Conservation (phyloP, 2,113 vertebrate species). For the Planiliza haematocheilus region DNA sequence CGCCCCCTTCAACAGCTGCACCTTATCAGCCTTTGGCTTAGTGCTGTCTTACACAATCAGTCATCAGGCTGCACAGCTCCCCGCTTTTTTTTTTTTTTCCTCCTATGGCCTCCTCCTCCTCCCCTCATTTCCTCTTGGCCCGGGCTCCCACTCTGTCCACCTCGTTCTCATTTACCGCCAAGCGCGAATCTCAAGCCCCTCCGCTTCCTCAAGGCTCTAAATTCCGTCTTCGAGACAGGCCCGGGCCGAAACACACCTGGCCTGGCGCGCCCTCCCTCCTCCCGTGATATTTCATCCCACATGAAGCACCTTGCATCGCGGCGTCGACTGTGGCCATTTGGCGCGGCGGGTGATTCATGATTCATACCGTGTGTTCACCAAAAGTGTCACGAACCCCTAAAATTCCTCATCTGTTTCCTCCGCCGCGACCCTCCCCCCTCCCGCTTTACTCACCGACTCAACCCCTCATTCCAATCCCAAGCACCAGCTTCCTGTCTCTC, state of each 20-base stretch:
- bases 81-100: constrained; percentile 37
- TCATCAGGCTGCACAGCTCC: constrained; percentile 48
- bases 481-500: constrained; percentile 69
- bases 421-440: constrained; percentile 65
- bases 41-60: constrained; percentile 68
- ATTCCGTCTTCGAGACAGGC: constrained; percentile 5
- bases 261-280: no score
- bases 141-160: constrained; percentile 39
- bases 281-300: neutral
- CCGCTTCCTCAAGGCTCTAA: constrained; percentile 1
- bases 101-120: constrained; percentile 44
- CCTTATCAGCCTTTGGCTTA: constrained; percentile 73
- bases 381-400: neutral
- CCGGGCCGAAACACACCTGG: constrained; percentile 29
- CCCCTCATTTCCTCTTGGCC: constrained; percentile 70
- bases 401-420: constrained; percentile 27
- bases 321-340: neutral
- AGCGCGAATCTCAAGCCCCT: constrained; percentile 32
- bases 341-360: neutral
- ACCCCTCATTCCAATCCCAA: constrained; percentile 69
- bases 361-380: neutral
- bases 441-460: constrained; percentile 41
- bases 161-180: constrained; percentile 57
- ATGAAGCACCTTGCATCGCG: neutral
- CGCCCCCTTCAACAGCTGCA: constrained; percentile 74